phyloP scores from a whole-genome alignment of 1,140 invertebrate species.

The Chironomus striatipennis region DNA sequence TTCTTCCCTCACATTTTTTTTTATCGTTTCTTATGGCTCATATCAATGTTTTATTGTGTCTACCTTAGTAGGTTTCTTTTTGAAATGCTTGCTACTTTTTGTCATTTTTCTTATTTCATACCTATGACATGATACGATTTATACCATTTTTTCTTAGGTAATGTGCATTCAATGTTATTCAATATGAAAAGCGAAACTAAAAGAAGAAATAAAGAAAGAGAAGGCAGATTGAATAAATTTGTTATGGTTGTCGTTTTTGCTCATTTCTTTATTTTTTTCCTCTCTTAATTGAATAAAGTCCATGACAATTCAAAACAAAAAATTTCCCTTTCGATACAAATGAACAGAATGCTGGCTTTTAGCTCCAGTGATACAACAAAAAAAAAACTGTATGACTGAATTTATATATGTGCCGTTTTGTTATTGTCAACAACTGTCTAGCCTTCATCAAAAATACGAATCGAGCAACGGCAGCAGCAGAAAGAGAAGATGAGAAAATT shows the following conservation, averaged over 20 bases:
- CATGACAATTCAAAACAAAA: conserved; percentile 16
- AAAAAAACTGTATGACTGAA: too few relatives aligned
- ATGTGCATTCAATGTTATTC: conserved; percentile 1
- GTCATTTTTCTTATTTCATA: not conserved
- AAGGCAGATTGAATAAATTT: conserved; percentile 21
- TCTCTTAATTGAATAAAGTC: conserved; percentile 16
- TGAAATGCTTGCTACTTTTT: not conserved
- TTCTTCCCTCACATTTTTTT: too few relatives aligned
- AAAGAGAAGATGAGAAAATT: not conserved
- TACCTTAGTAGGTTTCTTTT: too few relatives aligned
- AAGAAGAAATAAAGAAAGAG: not conserved
- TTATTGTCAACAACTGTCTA: conserved; percentile 21
- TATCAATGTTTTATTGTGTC: too few relatives aligned
- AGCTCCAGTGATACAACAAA: too few relatives aligned
- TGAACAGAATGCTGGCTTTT: not conserved
- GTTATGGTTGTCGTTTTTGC: conserved; percentile 15
- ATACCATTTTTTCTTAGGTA: not conserved
- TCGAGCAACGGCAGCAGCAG: not conserved
- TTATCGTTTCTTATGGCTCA: too few relatives aligned
- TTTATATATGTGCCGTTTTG: not conserved
- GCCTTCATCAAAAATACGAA: conserved; percentile 6
- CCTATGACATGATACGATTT: too few relatives aligned
- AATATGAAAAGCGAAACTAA: conserved; percentile 1
- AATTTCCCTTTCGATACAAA: conserved; percentile 2
- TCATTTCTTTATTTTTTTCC: not conserved